Conservation (phyloP, 2,113 vertebrate species). For the Rostratula benghalensis region DNA sequence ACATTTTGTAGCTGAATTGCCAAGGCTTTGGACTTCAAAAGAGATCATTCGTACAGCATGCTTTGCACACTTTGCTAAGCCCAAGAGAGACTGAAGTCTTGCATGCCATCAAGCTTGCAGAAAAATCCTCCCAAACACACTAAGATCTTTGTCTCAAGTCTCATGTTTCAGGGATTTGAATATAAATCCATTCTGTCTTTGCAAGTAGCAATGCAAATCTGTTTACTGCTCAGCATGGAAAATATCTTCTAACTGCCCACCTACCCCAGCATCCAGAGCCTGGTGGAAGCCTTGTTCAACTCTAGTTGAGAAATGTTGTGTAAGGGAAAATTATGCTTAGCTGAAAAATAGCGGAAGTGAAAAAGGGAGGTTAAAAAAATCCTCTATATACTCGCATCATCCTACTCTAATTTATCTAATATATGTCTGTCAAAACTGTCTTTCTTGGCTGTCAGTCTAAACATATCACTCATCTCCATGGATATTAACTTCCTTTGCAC, state of each 20-base stretch:
- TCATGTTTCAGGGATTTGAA: neutral
- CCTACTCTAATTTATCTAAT: conserved; percentile 21
- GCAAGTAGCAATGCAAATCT: neutral
- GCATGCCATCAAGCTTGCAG: neutral
- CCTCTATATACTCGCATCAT: neutral
- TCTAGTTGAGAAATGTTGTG: neutral
- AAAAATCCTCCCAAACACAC: neutral
- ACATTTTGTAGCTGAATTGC: neutral
- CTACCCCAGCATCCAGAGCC: neutral
- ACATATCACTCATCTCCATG: conserved; percentile 1
- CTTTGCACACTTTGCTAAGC: neutral
- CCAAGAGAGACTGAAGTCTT: neutral
- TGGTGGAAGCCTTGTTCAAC: neutral
- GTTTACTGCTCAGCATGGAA: neutral
- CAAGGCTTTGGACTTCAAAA: neutral
- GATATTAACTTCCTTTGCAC: conserved; percentile 31
- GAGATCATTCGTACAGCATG: neutral
- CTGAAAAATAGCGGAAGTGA: neutral
- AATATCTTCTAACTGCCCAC: neutral
- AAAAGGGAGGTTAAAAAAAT: neutral
- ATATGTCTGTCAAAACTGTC: conserved; percentile 41
- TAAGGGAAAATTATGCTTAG: neutral
- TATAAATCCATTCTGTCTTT: neutral
- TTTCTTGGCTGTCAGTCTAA: conserved; percentile 47
- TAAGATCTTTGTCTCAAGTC: neutral